phyloP scores from a whole-genome alignment of 2,797 vertebrate species.

The Oophaga sylvatica region DNA sequence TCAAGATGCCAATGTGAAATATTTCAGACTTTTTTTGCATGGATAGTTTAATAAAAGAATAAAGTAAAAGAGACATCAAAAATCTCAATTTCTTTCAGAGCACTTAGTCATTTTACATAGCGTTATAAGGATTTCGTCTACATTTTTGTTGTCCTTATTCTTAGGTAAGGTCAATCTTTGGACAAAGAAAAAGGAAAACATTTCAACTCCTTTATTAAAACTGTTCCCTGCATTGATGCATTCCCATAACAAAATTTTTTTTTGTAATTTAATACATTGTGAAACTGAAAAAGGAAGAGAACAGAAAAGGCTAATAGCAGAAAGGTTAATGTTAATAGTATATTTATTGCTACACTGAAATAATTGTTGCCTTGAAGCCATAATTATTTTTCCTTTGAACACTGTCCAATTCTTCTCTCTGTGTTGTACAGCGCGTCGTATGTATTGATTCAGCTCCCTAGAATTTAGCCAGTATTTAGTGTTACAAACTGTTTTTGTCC shows the following conservation, averaged over 20 bases:
- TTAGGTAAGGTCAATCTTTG: background rate
- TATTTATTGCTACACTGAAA: conserved; percentile 52
- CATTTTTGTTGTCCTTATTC: background rate
- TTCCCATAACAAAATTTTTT: conserved; percentile 7
- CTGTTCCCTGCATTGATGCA: background rate
- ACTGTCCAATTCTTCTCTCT: conserved; percentile 39
- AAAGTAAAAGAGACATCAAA: too few species aligned
- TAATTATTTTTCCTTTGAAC: conserved; percentile 56
- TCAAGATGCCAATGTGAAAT: background rate
- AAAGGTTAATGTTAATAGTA: conserved; percentile 53
- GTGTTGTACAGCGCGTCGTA: conserved; percentile 37
- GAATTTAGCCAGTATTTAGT: conserved; percentile 40
- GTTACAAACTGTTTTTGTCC: conserved; percentile 33
- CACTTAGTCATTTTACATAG: background rate
- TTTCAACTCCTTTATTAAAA: conserved; percentile 10
- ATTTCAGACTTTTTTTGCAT: background rate
- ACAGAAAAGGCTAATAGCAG: conserved; percentile 48
- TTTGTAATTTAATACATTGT: background rate
- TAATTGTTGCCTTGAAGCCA: conserved; percentile 60
- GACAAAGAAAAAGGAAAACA: background rate
- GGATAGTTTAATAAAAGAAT: background rate
- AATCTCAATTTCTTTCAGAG: background rate
- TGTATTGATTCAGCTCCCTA: conserved; percentile 47
- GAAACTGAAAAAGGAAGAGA: conserved; percentile 18
- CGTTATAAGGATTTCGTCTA: background rate